These are phyloP conservation scores for Cordilura impudica DNA, from an alignment of 2,888 invertebrate genomes.

Conservation along the genomic window DNA sequence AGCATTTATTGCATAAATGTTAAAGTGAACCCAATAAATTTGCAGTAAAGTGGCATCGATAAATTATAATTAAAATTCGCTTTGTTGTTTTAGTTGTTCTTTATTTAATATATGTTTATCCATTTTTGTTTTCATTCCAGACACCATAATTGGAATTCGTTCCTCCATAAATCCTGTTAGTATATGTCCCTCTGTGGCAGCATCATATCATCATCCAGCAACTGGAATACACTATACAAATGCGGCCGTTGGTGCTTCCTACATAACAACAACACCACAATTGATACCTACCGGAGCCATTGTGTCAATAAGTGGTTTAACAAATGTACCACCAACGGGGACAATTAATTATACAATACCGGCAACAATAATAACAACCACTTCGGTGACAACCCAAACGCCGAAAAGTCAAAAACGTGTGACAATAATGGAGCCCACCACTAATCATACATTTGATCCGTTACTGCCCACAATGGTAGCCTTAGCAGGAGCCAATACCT, in stretches of 20 bases:
- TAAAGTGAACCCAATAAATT: too few relatives aligned
- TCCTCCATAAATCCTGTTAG: conserved; percentile 64
- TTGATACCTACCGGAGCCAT: conserved; percentile 51
- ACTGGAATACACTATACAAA: conserved; percentile 25
- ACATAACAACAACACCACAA: conserved; percentile 21
- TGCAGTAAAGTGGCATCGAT: too few relatives aligned
- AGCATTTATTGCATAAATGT: too few relatives aligned
- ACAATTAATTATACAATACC: conserved; percentile 63
- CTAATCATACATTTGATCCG: conserved; percentile 74
- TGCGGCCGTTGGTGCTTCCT: conserved; percentile 2
- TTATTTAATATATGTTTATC: neutral
- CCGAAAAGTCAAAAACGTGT: conserved; percentile 77
- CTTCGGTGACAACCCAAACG: conserved; percentile 70
- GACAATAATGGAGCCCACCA: conserved; percentile 76
- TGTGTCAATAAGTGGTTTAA: conserved; percentile 54
- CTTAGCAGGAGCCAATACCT: conserved; percentile 65
- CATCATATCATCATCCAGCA: conserved; percentile 62
- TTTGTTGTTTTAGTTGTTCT: too few relatives aligned
- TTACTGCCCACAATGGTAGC: conserved; percentile 74
- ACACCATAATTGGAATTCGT: conserved; percentile 77
- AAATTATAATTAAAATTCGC: too few relatives aligned
- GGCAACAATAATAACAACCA: conserved; percentile 65
- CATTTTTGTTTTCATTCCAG: conserved; percentile 66
- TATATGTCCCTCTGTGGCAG: conserved; percentile 64
- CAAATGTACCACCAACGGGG: conserved; percentile 54